A percentile compares a stretch with the other conserved stretches of the same genome.
These are phyloP conservation scores for Helleia helle DNA, from an alignment of 2,888 invertebrate species.

Conservation along the genomic window DNA sequence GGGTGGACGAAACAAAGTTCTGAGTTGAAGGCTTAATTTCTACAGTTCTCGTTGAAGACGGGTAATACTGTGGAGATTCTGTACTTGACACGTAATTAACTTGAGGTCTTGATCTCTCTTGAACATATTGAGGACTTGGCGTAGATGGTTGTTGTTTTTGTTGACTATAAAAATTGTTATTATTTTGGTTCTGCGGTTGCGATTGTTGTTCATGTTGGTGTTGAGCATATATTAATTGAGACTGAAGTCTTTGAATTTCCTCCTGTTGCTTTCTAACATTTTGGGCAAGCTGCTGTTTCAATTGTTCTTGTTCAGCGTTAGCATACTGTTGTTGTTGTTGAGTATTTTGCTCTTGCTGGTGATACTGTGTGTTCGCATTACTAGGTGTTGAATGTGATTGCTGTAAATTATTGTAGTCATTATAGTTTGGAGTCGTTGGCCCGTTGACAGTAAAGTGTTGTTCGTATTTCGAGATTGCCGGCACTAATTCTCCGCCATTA, in stretches of 20 bases:
- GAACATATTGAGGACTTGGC: constrained; percentile 49
- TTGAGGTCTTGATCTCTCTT: constrained; percentile 51
- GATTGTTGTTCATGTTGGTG: constrained; percentile 45
- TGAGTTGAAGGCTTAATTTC: constrained; percentile 68
- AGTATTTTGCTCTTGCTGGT: constrained; percentile 21
- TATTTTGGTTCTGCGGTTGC: constrained; percentile 30
- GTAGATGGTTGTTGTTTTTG: constrained; percentile 47
- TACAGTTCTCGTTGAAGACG: constrained; percentile 57
- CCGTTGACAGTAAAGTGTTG: constrained; percentile 80
- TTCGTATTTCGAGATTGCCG: constrained; percentile 85
- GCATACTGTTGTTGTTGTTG: constrained; percentile 38
- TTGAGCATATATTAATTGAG: constrained; percentile 49
- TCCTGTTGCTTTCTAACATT: constrained; percentile 69
- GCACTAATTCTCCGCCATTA: constrained; percentile 82
- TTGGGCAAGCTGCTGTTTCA: constrained; percentile 52
- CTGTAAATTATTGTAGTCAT: constrained; percentile 35
- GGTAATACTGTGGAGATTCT: constrained; percentile 46
- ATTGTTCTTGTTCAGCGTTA: constrained; percentile 56
- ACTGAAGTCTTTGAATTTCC: constrained; percentile 64
- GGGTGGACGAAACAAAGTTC: constrained; percentile 60
- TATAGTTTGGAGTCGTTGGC: constrained; percentile 38
- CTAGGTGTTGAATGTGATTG: constrained; percentile 24
- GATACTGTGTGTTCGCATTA: constrained; percentile 13
- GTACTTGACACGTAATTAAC: constrained; percentile 42
- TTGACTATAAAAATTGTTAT: constrained; percentile 32